phyloP scores from a whole-genome alignment of 2,113 vertebrate species.

The Thryonomys swinderianus region DNA sequence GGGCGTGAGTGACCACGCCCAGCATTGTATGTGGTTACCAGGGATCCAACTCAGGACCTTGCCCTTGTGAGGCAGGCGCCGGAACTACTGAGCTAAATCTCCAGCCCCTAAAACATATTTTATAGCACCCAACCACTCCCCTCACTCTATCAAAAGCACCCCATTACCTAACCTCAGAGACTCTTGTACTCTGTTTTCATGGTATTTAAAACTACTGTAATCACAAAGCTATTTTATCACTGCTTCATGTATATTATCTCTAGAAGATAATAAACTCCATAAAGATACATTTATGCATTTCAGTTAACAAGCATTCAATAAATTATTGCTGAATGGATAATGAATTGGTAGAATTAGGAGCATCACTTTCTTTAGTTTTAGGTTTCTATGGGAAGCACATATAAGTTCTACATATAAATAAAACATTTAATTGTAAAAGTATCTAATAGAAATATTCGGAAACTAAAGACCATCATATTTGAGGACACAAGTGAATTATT shows the following conservation, averaged over 20 bases:
- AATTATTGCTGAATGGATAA: neutral
- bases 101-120: no score
- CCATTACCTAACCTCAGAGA: neutral
- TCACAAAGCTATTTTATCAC: neutral
- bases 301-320: neutral
- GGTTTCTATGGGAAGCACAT: neutral
- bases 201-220: neutral
- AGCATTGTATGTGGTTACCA: no score
- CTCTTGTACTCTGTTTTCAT: neutral
- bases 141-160: neutral
- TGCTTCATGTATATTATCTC: neutral
- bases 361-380: neutral
- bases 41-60: no score
- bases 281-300: neutral
- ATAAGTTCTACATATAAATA: neutral
- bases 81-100: no score
- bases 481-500: neutral
- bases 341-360: neutral
- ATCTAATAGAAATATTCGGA: neutral
- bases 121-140: fast-evolving
- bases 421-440: neutral
- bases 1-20: no score
- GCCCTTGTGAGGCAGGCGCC: no score
- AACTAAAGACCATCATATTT: neutral
- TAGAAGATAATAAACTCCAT: neutral